These are phyloP conservation scores for Penaeus monodon DNA, from an alignment of 2,888 invertebrate species.

Conservation along the genomic window DNA sequence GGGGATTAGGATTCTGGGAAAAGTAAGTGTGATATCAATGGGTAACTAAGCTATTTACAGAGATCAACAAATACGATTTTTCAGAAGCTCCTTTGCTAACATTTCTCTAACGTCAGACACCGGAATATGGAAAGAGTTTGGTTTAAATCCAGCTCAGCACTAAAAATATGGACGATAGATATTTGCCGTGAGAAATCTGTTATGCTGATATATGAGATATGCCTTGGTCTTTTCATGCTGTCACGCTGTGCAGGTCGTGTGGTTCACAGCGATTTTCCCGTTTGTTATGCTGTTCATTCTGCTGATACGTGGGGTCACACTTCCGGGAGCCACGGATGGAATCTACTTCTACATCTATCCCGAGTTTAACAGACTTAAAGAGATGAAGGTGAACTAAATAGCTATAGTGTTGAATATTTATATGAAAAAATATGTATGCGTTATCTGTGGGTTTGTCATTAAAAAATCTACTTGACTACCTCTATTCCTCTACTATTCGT, in stretches of 20 bases:
- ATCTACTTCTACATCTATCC: conserved; percentile 76
- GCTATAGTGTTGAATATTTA: background rate
- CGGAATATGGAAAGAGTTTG: too few species aligned
- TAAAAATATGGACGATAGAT: too few species aligned
- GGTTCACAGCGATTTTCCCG: conserved; percentile 89
- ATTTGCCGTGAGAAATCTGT: too few species aligned
- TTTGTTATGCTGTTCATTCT: conserved; percentile 81
- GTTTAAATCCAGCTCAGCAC: too few species aligned
- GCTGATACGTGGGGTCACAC: conserved; percentile 82
- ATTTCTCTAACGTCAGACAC: too few species aligned
- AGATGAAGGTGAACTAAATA: background rate
- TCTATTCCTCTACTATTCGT: background rate
- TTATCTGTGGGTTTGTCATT: too few species aligned
- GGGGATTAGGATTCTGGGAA: conserved; percentile 87
- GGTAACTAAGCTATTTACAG: too few species aligned
- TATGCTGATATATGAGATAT: too few species aligned
- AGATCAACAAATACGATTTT: too few species aligned
- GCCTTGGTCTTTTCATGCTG: background rate
- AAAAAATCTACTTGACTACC: background rate
- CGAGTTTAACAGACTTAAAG: conserved; percentile 13
- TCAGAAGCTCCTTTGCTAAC: too few species aligned
- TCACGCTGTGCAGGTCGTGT: conserved; percentile 75
- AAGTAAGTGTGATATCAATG: conserved; percentile 73
- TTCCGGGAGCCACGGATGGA: conserved; percentile 84
- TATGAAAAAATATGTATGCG: too few species aligned